phyloP scores from a whole-genome alignment of 1,140 invertebrate genomes.

The Chironomus tepperi region DNA sequence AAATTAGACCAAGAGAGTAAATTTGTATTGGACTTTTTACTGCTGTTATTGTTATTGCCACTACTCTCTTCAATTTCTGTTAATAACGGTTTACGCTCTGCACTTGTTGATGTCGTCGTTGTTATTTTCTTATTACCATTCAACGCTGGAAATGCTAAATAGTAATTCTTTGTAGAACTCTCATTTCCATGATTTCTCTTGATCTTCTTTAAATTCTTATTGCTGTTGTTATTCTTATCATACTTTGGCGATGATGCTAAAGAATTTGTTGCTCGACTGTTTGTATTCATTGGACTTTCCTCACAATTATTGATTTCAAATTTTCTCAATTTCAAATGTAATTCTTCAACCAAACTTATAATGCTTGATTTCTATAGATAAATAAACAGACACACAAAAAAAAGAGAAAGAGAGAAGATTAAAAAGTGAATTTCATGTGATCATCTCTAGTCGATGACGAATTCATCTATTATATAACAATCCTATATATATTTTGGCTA shows the following conservation, averaged over 20 bases:
- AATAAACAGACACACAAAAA: neutral
- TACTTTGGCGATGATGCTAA: neutral
- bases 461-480: too few species aligned
- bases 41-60: neutral
- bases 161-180: slow-evolving; percentile 29
- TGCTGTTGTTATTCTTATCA: neutral
- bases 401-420: too few species aligned
- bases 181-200: slow-evolving; percentile 39
- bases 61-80: neutral
- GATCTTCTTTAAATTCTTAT: slow-evolving; percentile 36
- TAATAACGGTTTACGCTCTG: neutral
- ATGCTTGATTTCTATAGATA: slow-evolving; percentile 41
- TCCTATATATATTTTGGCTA: too few species aligned
- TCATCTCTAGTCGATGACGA: too few species aligned
- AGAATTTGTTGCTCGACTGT: neutral
- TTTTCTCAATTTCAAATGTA: slow-evolving; percentile 28
- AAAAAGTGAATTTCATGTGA: too few species aligned
- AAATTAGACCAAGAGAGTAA: neutral
- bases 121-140: neutral
- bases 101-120: neutral
- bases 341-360: slow-evolving; percentile 44
- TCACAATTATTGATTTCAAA: neutral
- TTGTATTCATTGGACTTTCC: neutral
- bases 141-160: slow-evolving; percentile 29
- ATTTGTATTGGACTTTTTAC: neutral